A percentile compares a stretch with the other conserved stretches of the same genome.
phyloP scores from a whole-genome alignment of 1,140 invertebrate genomes.

The Brachionus rubens region DNA sequence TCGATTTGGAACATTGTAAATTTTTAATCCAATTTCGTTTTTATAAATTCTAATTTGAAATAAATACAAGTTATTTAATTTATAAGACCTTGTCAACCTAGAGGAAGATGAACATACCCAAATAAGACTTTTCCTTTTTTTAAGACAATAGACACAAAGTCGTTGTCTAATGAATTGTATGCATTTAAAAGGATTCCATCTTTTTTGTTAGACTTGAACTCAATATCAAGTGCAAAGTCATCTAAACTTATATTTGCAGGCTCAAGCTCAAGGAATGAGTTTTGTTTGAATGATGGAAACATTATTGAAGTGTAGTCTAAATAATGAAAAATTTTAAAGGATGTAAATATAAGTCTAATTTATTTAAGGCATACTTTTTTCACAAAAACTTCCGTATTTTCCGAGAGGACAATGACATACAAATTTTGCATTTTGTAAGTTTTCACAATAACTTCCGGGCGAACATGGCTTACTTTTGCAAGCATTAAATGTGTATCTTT shows the following conservation, averaged over 20 bases:
- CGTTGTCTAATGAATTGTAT: background rate
- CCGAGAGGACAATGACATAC: constrained; percentile 52
- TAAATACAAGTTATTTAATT: background rate
- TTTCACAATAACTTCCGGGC: constrained; percentile 47
- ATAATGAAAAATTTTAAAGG: background rate
- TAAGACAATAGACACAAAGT: background rate
- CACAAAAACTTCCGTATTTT: background rate
- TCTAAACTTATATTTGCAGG: background rate
- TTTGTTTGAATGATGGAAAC: background rate
- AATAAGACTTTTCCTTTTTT: background rate
- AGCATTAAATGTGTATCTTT: background rate
- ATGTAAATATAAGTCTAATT: background rate
- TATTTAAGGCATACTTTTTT: background rate
- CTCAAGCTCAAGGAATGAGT: background rate
- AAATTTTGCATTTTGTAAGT: constrained; percentile 48
- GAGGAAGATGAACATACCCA: background rate
- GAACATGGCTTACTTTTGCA: constrained; percentile 28
- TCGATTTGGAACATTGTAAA: background rate
- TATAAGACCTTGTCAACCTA: background rate
- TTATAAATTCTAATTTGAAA: constrained; percentile 16
- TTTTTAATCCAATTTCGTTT: background rate
- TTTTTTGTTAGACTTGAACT: background rate
- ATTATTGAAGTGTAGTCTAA: background rate
- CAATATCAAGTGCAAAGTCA: background rate
- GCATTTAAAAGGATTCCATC: background rate